Evolutionary conservation across 2,797 vertebrate species (phyloP).

Genomic region (Eulemur rubriventer): DNA sequence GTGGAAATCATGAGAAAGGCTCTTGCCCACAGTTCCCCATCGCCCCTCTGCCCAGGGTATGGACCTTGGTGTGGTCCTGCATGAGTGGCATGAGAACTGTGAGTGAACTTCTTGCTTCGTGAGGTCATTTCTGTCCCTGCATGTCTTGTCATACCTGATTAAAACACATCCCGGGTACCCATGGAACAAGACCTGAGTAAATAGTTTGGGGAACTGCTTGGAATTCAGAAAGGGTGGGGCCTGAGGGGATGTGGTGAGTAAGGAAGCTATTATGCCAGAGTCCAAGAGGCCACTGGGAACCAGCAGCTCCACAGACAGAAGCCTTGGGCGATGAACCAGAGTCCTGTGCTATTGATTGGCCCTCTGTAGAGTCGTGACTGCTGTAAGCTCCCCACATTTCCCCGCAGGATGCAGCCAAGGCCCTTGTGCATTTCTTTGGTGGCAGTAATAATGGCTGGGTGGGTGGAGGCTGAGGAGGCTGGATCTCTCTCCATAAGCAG

Average conservation of each 20-base stretch:
- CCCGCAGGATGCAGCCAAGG: not conserved
- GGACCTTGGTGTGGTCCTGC: no score
- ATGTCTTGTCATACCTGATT: not conserved
- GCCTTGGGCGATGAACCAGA: not conserved
- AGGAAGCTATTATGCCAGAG: not conserved
- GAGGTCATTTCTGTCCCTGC: not conserved
- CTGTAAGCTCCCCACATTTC: rapidly evolving
- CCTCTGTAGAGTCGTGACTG: rapidly evolving
- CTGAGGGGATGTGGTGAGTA: not conserved
- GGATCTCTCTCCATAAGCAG: not conserved
- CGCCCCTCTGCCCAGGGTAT: not conserved
- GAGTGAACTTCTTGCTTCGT: not conserved
- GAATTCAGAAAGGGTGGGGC: not conserved
- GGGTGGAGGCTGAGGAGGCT: not conserved
- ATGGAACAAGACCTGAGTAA: not conserved
- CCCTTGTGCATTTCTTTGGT: not conserved
- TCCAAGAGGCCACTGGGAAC: not conserved
- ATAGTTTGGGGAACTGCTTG: not conserved
- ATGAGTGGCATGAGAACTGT: not conserved
- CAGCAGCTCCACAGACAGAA: not conserved
- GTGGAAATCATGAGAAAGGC: not conserved
- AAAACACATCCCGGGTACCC: not conserved
- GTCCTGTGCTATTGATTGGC: no score
- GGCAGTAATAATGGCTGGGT: not conserved
- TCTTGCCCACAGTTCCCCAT: not conserved